Percentiles rank a stretch among this genome's conserved stretches.
Conservation (phyloP, 2,888 invertebrate species). For the Acrocera orbiculus region DNA sequence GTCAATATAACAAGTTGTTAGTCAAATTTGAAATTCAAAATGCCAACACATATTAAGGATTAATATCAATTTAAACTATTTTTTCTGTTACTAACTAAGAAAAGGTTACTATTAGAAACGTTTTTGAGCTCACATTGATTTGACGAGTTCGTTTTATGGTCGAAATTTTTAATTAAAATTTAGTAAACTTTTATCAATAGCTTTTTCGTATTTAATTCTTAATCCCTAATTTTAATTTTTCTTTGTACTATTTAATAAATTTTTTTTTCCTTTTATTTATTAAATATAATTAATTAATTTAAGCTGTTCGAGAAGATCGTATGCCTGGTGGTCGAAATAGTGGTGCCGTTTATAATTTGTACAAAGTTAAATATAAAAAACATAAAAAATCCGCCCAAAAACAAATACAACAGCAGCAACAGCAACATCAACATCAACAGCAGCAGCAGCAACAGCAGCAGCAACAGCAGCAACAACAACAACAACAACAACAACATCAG, state of each 20-base stretch:
- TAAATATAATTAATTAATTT: neutral
- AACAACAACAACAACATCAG: conserved; percentile 29
- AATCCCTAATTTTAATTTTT: too few relatives aligned
- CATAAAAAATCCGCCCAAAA: conserved; percentile 70
- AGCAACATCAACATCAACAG: conserved; percentile 27
- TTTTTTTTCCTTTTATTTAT: neutral
- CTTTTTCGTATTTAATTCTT: too few relatives aligned
- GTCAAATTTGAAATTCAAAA: too few relatives aligned
- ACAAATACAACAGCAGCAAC: conserved; percentile 33
- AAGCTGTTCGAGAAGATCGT: conserved; percentile 94
- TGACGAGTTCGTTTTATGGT: too few relatives aligned
- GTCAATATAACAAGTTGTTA: too few relatives aligned
- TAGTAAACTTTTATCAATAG: too few relatives aligned
- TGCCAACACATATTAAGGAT: too few relatives aligned
- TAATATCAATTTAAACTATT: too few relatives aligned
- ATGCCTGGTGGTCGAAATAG: conserved; percentile 99
- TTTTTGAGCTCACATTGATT: too few relatives aligned
- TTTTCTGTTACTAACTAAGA: too few relatives aligned
- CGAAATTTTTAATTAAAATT: too few relatives aligned
- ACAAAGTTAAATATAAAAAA: conserved; percentile 98
- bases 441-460: conserved; percentile 33
- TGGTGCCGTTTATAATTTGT: conserved; percentile 95
- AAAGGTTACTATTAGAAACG: too few relatives aligned
- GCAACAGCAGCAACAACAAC: conserved; percentile 28
- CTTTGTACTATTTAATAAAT: neutral